Conservation (phyloP, 2,113 vertebrate species). For the Oryzias melastigma region DNA sequence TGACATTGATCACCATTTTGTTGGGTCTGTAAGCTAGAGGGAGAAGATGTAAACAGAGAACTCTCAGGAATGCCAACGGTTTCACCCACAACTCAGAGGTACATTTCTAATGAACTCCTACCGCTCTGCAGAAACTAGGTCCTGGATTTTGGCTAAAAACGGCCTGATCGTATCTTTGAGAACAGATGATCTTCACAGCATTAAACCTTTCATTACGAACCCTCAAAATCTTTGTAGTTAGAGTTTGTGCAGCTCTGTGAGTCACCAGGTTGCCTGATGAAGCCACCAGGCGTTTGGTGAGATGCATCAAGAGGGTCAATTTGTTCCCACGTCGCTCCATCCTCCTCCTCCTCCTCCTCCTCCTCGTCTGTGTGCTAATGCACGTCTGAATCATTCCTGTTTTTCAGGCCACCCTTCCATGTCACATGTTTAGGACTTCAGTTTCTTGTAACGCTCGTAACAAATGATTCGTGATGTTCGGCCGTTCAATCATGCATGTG, state of each 20-base stretch:
- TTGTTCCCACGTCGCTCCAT: slow-evolving; percentile 9
- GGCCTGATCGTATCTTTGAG: too few species aligned
- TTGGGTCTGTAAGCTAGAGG: too few species aligned
- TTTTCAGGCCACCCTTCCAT: slow-evolving; percentile 32
- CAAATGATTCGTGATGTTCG: too few species aligned
- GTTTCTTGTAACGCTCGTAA: too few species aligned
- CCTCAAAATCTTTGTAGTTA: background rate
- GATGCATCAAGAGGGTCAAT: slow-evolving; percentile 7
- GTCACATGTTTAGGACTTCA: background rate
- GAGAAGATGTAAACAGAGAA: too few species aligned
- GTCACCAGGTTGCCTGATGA: background rate
- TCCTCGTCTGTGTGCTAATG: background rate
- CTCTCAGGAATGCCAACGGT: too few species aligned
- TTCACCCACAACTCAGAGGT: too few species aligned
- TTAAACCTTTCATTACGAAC: background rate
- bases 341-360: slow-evolving; percentile 1
- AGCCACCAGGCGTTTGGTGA: slow-evolving; percentile 7
- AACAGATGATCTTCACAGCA: too few species aligned
- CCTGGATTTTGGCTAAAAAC: background rate
- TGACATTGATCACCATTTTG: too few species aligned
- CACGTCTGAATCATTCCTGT: slow-evolving; percentile 26
- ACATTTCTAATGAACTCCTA: too few species aligned
- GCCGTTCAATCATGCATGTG: too few species aligned
- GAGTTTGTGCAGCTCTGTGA: background rate
- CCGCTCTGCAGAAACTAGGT: too few species aligned